phyloP scores from a whole-genome alignment of 2,797 vertebrate species.

The Merluccius polli region DNA sequence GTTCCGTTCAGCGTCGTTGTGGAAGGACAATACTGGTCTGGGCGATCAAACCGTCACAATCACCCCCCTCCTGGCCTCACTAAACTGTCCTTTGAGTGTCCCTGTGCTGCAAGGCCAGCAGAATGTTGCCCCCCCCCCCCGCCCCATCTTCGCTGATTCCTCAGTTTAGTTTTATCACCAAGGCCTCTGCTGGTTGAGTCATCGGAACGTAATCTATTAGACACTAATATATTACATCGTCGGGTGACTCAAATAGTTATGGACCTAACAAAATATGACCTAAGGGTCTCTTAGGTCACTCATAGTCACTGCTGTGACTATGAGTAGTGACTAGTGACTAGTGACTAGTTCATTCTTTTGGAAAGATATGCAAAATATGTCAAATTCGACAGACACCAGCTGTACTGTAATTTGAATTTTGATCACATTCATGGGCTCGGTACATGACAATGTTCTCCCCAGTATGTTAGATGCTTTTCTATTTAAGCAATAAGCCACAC shows the following conservation, averaged over 20 bases:
- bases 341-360: too few species aligned
- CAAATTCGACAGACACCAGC: too few species aligned
- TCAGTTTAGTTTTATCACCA: neutral
- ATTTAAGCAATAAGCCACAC: too few species aligned
- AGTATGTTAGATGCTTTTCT: neutral
- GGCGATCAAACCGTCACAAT: neutral
- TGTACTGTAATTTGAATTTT: too few species aligned
- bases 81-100: constrained; percentile 4
- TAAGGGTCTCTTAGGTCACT: neutral
- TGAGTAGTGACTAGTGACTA: too few species aligned
- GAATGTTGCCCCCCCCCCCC: neutral
- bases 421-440: neutral
- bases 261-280: neutral
- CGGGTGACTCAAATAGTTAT: neutral
- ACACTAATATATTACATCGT: neutral
- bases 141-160: neutral
- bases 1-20: constrained; percentile 61
- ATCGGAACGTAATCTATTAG: neutral
- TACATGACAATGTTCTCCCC: neutral
- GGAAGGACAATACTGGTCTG: neutral
- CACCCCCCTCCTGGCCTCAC: neutral
- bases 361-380: neutral
- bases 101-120: neutral
- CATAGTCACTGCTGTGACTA: neutral
- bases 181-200: neutral